phyloP scores from a whole-genome alignment of 1,140 invertebrate species.

The Heliothis subflexa region DNA sequence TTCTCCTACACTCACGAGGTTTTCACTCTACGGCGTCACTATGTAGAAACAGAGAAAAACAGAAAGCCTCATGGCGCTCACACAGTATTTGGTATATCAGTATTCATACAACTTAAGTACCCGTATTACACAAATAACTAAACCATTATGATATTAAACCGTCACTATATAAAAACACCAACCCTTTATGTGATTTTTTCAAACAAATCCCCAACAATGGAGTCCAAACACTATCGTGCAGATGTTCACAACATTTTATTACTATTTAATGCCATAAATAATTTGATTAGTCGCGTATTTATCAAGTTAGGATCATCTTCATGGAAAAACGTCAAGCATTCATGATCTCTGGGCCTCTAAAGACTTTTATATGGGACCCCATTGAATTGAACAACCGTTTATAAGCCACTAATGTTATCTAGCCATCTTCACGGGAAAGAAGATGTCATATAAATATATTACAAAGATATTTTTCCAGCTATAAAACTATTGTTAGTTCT shows the following conservation, averaged over 20 bases:
- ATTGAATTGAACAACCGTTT: slow-evolving; percentile 77
- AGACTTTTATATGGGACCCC: slow-evolving; percentile 52
- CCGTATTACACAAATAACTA: slow-evolving; percentile 10
- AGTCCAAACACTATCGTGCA: slow-evolving; percentile 56
- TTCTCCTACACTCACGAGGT: too few relatives aligned
- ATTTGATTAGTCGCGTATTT: slow-evolving; percentile 85
- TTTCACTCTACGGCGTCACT: too few relatives aligned
- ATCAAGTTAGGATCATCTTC: slow-evolving; percentile 79
- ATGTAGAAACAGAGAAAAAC: too few relatives aligned
- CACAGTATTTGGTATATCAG: neutral
- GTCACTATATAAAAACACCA: slow-evolving; percentile 38
- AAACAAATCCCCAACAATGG: slow-evolving; percentile 47
- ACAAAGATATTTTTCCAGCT: slow-evolving; percentile 9
- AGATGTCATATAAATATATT: slow-evolving; percentile 68
- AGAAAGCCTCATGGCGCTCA: too few relatives aligned
- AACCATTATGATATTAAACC: neutral
- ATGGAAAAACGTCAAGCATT: slow-evolving; percentile 82
- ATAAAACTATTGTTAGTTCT: neutral
- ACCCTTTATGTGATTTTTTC: slow-evolving; percentile 62
- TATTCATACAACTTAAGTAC: neutral
- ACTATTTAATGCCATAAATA: slow-evolving; percentile 84
- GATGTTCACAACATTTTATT: slow-evolving; percentile 75
- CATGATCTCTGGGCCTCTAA: slow-evolving; percentile 50
- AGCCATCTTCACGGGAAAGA: slow-evolving; percentile 74
- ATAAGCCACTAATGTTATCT: slow-evolving; percentile 85